phyloP scores from a whole-genome alignment of 2,113 vertebrate species.

The Emydura subglobosa region DNA sequence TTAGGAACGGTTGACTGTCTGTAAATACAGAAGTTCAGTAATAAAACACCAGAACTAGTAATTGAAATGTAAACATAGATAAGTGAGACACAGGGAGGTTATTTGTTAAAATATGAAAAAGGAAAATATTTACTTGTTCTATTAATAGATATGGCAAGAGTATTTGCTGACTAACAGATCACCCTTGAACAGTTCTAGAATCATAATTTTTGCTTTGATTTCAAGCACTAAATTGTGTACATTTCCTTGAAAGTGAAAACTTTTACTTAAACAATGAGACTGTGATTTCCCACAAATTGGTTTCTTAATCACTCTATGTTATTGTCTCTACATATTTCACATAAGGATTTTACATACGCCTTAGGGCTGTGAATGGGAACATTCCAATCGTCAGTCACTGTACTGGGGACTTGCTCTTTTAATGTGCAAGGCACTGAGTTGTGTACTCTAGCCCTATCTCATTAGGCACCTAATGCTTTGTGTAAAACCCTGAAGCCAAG shows the following conservation, averaged over 20 bases:
- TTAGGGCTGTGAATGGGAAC: background rate
- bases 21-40: background rate
- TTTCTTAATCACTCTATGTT: background rate
- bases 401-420: background rate
- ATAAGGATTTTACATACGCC: background rate
- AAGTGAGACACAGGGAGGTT: background rate
- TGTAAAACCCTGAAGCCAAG: background rate
- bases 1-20: background rate
- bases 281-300: background rate
- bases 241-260: background rate
- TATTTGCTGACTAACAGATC: background rate
- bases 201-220: background rate
- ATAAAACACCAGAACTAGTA: background rate
- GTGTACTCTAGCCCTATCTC: background rate
- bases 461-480: background rate
- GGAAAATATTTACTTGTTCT: background rate
- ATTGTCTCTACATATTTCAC: background rate
- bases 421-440: background rate
- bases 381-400: background rate
- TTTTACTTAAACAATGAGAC: background rate
- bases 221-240: background rate
- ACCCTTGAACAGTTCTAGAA: background rate
- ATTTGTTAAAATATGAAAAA: constrained; percentile 19
- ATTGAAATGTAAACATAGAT: background rate
- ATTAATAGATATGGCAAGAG: background rate